Evolutionary conservation across 1,140 invertebrate genomes (phyloP).

Genomic region (Lordiphosa stackelbergi): DNA sequence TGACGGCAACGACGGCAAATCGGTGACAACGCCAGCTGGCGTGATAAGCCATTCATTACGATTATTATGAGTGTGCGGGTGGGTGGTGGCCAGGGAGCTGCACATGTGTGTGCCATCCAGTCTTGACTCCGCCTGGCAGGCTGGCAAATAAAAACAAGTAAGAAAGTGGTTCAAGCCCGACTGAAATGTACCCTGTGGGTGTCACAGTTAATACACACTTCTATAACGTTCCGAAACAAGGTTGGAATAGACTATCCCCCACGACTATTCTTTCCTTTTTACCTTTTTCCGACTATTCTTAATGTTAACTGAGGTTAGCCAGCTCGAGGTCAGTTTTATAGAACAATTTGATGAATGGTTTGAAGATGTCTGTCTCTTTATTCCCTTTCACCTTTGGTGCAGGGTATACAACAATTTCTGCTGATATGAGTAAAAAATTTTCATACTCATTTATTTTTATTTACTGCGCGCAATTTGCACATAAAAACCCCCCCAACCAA

Average conservation of each 20-base stretch:
- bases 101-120: slow-evolving; percentile 26
- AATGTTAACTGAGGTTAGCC: too few species aligned
- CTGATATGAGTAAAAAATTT: slow-evolving; percentile 74
- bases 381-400: too few species aligned
- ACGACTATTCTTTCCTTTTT: too few species aligned
- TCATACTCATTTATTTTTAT: slow-evolving; percentile 76
- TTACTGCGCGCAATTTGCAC: slow-evolving; percentile 74
- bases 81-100: slow-evolving; percentile 12
- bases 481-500: slow-evolving; percentile 48
- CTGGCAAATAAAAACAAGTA: slow-evolving; percentile 50
- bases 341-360: too few species aligned
- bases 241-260: too few species aligned
- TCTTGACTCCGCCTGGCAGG: slow-evolving; percentile 42
- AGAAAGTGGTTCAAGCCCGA: too few species aligned
- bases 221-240: too few species aligned
- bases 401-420: slow-evolving; percentile 41
- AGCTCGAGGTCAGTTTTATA: too few species aligned
- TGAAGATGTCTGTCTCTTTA: too few species aligned
- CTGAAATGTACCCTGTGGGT: too few species aligned
- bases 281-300: too few species aligned
- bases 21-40: slow-evolving; percentile 74
- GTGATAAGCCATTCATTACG: slow-evolving; percentile 75
- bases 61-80: slow-evolving; percentile 54
- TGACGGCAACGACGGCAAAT: slow-evolving; percentile 32
- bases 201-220: too few species aligned